A percentile compares a stretch with the other conserved stretches of the same genome.
Conservation (phyloP, 1,140 invertebrate genomes). For the Microplitis mediator region DNA sequence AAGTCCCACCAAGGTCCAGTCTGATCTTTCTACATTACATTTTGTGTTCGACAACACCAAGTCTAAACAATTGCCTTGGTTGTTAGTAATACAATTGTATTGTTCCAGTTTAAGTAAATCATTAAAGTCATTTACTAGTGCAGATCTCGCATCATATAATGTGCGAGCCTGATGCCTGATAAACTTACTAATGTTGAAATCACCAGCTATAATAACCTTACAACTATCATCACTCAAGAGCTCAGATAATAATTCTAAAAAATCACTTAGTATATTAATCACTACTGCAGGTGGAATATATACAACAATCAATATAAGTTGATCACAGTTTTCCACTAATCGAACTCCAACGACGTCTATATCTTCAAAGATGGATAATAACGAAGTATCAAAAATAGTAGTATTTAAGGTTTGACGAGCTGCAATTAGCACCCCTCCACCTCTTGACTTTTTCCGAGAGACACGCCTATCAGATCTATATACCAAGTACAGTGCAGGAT, state of each 20-base stretch:
- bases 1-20: neutral
- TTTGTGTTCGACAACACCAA: neutral
- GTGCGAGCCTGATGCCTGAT: neutral
- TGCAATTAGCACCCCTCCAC: neutral
- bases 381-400: neutral
- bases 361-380: neutral
- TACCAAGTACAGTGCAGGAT: neutral
- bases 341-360: neutral
- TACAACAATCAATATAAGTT: neutral
- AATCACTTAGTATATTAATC: neutral
- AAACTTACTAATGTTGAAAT: no score
- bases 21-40: neutral
- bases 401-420: neutral
- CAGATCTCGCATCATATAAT: neutral
- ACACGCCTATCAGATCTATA: neutral
- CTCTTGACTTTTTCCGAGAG: neutral
- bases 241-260: neutral
- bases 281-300: neutral
- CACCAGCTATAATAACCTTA: neutral
- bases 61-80: neutral
- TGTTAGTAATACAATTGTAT: neutral
- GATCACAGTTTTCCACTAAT: neutral
- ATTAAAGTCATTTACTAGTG: neutral
- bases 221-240: neutral
- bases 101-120: neutral